phyloP scores from a whole-genome alignment of 2,113 vertebrate species.

The Colistium nudipinnis region DNA sequence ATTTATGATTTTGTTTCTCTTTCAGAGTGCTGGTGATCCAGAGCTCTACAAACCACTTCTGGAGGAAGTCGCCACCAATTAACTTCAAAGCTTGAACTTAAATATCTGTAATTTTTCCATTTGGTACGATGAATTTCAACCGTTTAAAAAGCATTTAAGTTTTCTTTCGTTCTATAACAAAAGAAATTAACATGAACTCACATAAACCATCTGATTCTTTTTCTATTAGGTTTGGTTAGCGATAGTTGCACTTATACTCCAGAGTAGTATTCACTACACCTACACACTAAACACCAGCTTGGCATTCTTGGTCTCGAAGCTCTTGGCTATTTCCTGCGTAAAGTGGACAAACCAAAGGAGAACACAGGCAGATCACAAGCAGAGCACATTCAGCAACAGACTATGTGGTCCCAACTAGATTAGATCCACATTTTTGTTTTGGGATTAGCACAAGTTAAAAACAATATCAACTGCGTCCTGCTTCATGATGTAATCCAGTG shows the following conservation, averaged over 20 bases:
- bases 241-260: not conserved
- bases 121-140: not conserved
- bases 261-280: not conserved
- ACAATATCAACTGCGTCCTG: not conserved
- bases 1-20: not conserved
- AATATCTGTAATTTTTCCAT: not conserved
- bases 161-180: not conserved
- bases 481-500: not conserved
- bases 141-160: not conserved
- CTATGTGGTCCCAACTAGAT: not conserved
- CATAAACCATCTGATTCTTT: not conserved
- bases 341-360: conserved; percentile 14
- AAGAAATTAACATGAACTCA: not conserved
- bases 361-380: not conserved
- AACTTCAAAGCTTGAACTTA: conserved; percentile 15
- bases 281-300: not conserved
- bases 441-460: not conserved
- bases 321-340: conserved; percentile 85
- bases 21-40: conserved; percentile 47
- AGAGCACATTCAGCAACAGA: not conserved
- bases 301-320: conserved; percentile 88
- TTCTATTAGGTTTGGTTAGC: not conserved
- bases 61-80: conserved; percentile 41
- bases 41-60: conserved; percentile 55
- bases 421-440: not conserved